phyloP scores from a whole-genome alignment of 2,888 invertebrate species.

The Strigamia maritima region DNA sequence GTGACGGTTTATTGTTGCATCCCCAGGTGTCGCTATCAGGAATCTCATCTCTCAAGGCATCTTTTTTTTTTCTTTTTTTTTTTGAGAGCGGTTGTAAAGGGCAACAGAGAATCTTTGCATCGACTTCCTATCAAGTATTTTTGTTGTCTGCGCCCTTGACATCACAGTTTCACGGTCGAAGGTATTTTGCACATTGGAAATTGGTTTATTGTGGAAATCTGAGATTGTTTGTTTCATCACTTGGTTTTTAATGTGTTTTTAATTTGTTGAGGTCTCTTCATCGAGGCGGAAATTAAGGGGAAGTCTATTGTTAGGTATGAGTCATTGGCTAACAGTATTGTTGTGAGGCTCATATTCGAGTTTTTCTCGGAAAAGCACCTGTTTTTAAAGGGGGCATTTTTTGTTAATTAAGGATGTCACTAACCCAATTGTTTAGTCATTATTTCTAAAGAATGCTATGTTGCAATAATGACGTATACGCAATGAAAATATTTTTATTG shows the following conservation, averaged over 20 bases:
- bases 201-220: background rate
- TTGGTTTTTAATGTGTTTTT: conserved; percentile 22
- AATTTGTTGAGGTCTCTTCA: background rate
- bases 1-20: conserved; percentile 16
- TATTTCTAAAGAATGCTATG: background rate
- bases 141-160: conserved; percentile 10
- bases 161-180: background rate
- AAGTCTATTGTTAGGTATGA: background rate
- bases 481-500: too few relatives aligned
- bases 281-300: background rate
- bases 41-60: background rate
- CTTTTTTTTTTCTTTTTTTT: background rate
- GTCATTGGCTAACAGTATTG: background rate
- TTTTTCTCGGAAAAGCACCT: background rate
- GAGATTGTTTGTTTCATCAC: background rate
- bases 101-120: background rate
- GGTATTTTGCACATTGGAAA: background rate
- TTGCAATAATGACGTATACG: too few relatives aligned
- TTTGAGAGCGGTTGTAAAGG: background rate
- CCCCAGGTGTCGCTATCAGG: conserved; percentile 24
- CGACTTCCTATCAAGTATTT: background rate
- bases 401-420: conserved; percentile 13
- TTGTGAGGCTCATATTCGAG: background rate
- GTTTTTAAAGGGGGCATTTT: background rate
- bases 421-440: background rate